Evolutionary conservation across 1,140 invertebrate species (phyloP), one percentile per base, ranked within the genome.

Genomic region (Rhysida immarginata): DNA sequence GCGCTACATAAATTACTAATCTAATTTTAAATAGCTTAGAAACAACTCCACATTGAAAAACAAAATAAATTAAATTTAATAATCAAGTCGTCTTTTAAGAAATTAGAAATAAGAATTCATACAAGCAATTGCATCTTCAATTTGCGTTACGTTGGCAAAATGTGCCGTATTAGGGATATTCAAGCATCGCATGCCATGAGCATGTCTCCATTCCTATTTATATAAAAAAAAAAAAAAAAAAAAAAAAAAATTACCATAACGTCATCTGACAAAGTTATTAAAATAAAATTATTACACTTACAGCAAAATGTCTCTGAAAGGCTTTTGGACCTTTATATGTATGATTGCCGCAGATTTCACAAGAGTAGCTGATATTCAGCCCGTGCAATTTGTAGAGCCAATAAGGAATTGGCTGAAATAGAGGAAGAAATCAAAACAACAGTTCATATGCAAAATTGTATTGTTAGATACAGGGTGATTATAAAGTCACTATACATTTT

Each of bases 361-460:
- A 99, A 58, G 87, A 94, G 69, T 98, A 99, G 68, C 89, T 96
- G 48, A 99, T 96, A 71, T 99, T 99, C 1, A 99, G 75, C 0
- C 96, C 96, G 70, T 99, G 96, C 5, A 99, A 73, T 75, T 99
- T 99, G 70, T 99, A 99, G 24, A 99, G 71, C 96, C 96, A 99
- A 71, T 99, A 99, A 0, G 96, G 96, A 66, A 97, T 97, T 0
- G 94, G 94, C 76, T 82, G 63, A 60, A 75, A n/a, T n/a, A n/a
- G n/a, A n/a, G n/a, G n/a, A n/a, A n/a, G n/a, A n/a, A n/a, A n/a
- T n/a, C n/a, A n/a, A n/a, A n/a, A n/a, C n/a, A n/a, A n/a, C n/a
- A n/a, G n/a, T n/a, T n/a, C n/a, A n/a, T n/a, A n/a, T n/a, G n/a
- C n/a, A n/a, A n/a, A n/a, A n/a, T n/a, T n/a, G n/a, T n/a, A n/a